A percentile compares a stretch with the other conserved stretches of the same genome.
phyloP scores from a whole-genome alignment of 2,113 vertebrate species.

The Larimichthys polyactis region DNA sequence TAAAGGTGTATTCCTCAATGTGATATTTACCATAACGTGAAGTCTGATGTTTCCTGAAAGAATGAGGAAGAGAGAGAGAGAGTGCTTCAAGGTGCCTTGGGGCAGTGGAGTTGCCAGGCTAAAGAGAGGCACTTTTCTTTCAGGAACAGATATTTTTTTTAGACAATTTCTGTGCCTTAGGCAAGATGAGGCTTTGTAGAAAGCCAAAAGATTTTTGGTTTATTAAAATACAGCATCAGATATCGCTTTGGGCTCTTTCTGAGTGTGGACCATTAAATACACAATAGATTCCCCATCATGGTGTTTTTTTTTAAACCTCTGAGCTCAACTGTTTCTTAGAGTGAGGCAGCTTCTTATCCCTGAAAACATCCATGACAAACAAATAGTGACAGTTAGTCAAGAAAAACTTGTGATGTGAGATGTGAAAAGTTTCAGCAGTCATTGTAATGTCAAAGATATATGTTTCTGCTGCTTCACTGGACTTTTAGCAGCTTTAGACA shows the following conservation, averaged over 20 bases:
- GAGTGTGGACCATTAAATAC: slow-evolving; percentile 4
- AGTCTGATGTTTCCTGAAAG: slow-evolving; percentile 26
- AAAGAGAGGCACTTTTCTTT: slow-evolving; percentile 13
- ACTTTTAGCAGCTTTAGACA: not conserved
- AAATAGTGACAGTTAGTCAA: not conserved
- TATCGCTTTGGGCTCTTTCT: not conserved
- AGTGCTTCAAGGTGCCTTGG: slow-evolving; percentile 21
- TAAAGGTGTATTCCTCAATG: not conserved
- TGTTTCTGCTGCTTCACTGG: not conserved
- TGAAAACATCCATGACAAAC: not conserved
- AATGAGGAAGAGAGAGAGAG: not conserved
- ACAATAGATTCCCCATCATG: not conserved
- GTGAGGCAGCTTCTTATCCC: not conserved
- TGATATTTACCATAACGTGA: slow-evolving; percentile 22
- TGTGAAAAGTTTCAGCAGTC: slow-evolving; percentile 2
- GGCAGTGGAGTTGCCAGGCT: slow-evolving; percentile 37
- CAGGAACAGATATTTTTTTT: slow-evolving; percentile 15
- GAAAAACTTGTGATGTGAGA: not conserved
- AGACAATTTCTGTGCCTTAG: slow-evolving; percentile 7
- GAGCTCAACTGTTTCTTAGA: not conserved
- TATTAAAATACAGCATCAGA: slow-evolving; percentile 27
- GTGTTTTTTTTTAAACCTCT: not conserved
- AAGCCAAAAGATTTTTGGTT: not conserved
- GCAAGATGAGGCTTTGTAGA: slow-evolving; percentile 31
- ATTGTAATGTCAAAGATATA: not conserved